Evolutionary conservation across 2,113 vertebrate species (phyloP).

Genomic region (Ariopsis seemanni): DNA sequence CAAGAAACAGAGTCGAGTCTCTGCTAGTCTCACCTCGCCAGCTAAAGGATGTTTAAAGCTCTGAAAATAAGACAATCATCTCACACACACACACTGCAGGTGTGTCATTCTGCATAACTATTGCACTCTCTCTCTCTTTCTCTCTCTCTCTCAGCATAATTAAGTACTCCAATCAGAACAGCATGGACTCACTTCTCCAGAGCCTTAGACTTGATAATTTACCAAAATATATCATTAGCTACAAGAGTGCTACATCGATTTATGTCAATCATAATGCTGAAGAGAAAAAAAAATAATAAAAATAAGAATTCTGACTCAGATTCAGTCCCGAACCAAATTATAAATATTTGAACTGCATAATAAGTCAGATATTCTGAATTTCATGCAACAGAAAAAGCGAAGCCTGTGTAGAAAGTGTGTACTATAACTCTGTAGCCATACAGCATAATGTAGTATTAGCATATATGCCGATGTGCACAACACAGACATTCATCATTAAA

Average conservation of each 20-base stretch:
- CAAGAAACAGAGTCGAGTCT: constrained; percentile 69
- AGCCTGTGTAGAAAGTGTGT: not conserved
- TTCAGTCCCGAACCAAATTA: constrained; percentile 58
- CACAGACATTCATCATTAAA: constrained; percentile 41
- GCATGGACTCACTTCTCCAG: constrained; percentile 75
- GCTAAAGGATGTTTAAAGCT: constrained; percentile 57
- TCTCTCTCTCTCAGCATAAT: constrained; percentile 75
- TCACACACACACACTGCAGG: constrained; percentile 16
- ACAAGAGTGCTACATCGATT: constrained; percentile 69
- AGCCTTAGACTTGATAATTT: constrained; percentile 74
- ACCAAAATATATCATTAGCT: constrained; percentile 78
- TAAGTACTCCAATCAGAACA: constrained; percentile 79
- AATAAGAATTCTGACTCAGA: constrained; percentile 60
- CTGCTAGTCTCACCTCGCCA: constrained; percentile 73
- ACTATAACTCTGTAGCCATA: not conserved
- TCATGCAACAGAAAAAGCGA: not conserved
- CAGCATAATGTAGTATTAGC: constrained; percentile 22
- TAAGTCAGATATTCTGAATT: constrained; percentile 7
- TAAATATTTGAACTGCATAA: constrained; percentile 20
- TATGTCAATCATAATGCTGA: constrained; percentile 67
- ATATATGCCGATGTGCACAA: constrained; percentile 34
- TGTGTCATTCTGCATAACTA: constrained; percentile 11
- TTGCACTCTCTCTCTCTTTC: constrained; percentile 56
- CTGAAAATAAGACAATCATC: not conserved
- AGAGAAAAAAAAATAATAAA: constrained; percentile 58